These are phyloP conservation scores for Aphrophora alni DNA, from an alignment of 2,888 invertebrate genomes.

Conservation along the genomic window DNA sequence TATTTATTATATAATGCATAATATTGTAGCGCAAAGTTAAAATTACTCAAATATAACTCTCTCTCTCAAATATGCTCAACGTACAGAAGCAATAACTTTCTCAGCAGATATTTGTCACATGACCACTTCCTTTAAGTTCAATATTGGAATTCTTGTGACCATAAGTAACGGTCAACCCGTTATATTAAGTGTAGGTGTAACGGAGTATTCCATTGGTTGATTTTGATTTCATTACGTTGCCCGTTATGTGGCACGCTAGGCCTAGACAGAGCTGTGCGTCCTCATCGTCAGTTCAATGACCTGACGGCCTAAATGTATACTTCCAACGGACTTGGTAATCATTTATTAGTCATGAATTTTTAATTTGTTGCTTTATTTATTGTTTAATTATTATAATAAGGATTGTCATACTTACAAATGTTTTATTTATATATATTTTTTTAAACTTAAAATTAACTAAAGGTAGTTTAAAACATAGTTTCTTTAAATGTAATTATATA, in stretches of 20 bases:
- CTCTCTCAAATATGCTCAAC: too few relatives aligned
- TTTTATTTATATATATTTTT: too few relatives aligned
- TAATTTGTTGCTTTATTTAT: too few relatives aligned
- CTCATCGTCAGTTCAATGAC: slow-evolving; percentile 30
- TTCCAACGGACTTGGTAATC: background rate
- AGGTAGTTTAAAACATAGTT: too few relatives aligned
- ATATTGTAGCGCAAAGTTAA: too few relatives aligned
- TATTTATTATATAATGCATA: too few relatives aligned
- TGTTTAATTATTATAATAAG: too few relatives aligned
- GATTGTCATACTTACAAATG: too few relatives aligned
- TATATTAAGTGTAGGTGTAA: background rate
- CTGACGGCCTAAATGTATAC: slow-evolving; percentile 34
- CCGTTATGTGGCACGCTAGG: slow-evolving; percentile 28
- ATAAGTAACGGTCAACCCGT: background rate
- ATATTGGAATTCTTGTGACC: background rate
- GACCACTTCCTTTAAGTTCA: background rate
- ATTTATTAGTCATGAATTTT: background rate
- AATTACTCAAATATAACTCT: too few relatives aligned
- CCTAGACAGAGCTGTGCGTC: slow-evolving; percentile 30
- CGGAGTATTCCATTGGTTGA: background rate
- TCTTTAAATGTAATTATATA: too few relatives aligned
- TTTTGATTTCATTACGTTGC: slow-evolving; percentile 4
- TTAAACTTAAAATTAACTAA: too few relatives aligned
- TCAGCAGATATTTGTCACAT: background rate
- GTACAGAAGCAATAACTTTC: too few relatives aligned